Conservation (phyloP, 2,888 invertebrate species). For the Athalia circularis region DNA sequence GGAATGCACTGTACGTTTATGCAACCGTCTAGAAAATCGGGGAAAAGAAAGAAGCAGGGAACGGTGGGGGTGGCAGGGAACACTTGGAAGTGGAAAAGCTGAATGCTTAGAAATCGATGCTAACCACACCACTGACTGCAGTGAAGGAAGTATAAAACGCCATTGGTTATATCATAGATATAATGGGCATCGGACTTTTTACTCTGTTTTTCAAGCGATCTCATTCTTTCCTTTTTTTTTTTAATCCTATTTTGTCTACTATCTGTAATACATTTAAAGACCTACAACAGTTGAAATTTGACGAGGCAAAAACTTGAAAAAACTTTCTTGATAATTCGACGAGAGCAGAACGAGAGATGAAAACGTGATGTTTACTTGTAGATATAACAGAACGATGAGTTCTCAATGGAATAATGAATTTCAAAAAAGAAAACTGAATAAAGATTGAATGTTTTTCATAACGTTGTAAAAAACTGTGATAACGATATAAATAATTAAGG, state of each 20-base stretch:
- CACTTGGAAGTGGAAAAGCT: constrained; percentile 8
- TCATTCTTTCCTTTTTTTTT: not conserved
- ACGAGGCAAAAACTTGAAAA: no score
- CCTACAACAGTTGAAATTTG: no score
- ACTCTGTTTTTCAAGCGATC: constrained; percentile 18
- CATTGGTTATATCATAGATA: constrained; percentile 43
- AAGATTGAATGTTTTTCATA: not conserved
- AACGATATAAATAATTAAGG: not conserved
- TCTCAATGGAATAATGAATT: not conserved
- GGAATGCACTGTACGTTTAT: no score
- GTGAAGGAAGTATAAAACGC: constrained; percentile 20
- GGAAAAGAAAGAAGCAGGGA: not conserved
- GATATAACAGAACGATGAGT: not conserved
- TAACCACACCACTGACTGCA: constrained; percentile 29
- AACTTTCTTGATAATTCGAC: no score
- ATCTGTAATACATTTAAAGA: no score
- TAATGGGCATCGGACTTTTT: not conserved
- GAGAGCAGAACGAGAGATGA: no score
- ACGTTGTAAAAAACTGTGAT: not conserved
- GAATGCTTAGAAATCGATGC: constrained; percentile 45
- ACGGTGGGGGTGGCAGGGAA: not conserved
- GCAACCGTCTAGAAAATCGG: not conserved
- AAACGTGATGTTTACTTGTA: not conserved
- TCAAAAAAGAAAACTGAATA: no score
- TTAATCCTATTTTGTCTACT: no score